These are phyloP conservation scores for Condylura cristata DNA, from an alignment of 2,113 vertebrate genomes.

Conservation along the genomic window DNA sequence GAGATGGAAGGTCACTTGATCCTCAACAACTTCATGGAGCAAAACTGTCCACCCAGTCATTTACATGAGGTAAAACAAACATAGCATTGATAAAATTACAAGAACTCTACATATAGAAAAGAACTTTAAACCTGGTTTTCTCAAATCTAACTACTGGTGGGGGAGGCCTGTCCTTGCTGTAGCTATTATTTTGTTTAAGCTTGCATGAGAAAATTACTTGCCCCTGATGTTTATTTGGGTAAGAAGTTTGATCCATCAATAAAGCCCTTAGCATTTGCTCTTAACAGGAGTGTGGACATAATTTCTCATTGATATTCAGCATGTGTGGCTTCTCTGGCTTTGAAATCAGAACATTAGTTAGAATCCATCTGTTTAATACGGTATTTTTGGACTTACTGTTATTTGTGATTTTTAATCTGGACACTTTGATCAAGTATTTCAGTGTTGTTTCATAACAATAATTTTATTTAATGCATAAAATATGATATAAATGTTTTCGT, in stretches of 20 bases:
- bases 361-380: constrained; percentile 72
- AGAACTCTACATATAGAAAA: neutral
- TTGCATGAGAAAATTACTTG: neutral
- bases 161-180: neutral
- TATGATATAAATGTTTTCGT: constrained; percentile 58
- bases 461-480: constrained; percentile 59
- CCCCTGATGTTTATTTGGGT: neutral
- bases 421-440: constrained; percentile 61
- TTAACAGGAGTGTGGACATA: neutral
- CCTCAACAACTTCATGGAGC: neutral
- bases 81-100: neutral
- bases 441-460: constrained; percentile 62
- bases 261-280: neutral
- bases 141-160: neutral
- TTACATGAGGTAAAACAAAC: neutral
- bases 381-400: constrained; percentile 61
- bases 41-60: neutral
- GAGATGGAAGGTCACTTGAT: neutral
- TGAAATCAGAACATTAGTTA: constrained; percentile 62
- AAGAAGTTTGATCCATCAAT: neutral
- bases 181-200: neutral
- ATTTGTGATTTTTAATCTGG: constrained; percentile 68
- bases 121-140: neutral
- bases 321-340: constrained; percentile 12
- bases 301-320: constrained; percentile 64